Percentiles rank a stretch among this genome's conserved stretches.
phyloP scores from a whole-genome alignment of 2,113 vertebrate genomes.

The Cathartes aura region DNA sequence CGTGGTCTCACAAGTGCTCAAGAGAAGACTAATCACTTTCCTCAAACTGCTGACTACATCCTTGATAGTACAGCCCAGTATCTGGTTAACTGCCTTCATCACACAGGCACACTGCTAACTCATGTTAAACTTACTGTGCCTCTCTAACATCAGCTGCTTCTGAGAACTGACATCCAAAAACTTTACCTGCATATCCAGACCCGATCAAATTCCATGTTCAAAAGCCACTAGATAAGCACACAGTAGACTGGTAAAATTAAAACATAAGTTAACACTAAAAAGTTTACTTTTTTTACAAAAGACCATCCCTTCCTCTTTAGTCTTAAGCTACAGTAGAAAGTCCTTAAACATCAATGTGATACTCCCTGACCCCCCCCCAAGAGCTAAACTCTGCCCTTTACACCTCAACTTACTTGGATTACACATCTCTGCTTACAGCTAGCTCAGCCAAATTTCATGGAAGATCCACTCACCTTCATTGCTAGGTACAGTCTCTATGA shows the following conservation, averaged over 20 bases:
- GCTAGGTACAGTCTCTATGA: constrained; percentile 87
- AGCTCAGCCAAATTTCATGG: neutral
- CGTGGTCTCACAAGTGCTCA: neutral
- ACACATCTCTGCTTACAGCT: neutral
- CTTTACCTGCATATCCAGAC: neutral
- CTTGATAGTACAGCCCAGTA: neutral
- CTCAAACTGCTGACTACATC: neutral
- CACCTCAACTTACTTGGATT: neutral
- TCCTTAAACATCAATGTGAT: neutral
- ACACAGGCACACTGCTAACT: neutral
- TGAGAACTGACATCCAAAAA: neutral
- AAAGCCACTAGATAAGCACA: neutral
- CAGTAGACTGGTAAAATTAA: neutral
- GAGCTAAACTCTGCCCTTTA: neutral
- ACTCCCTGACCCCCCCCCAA: fast-evolving
- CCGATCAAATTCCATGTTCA: neutral
- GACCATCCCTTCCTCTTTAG: neutral
- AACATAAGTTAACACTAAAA: neutral
- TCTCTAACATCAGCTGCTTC: neutral
- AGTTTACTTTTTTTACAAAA: neutral
- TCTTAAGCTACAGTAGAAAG: neutral
- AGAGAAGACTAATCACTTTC: neutral
- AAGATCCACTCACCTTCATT: constrained; percentile 79
- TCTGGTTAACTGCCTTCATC: neutral
- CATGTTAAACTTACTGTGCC: neutral